phyloP scores from a whole-genome alignment of 2,113 vertebrate genomes.

The Onychorhynchus coronatus region DNA sequence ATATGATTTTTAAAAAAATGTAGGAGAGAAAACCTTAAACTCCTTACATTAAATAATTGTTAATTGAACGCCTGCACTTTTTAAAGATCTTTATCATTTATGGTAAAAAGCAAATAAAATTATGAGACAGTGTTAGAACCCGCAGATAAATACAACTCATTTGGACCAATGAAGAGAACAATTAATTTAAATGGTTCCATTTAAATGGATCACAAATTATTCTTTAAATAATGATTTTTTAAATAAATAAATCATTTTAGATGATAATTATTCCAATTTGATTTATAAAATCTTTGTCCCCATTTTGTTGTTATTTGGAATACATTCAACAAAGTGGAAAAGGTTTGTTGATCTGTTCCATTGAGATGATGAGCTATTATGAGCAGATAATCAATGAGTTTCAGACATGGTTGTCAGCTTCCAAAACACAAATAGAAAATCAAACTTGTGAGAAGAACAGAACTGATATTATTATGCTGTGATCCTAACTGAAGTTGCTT shows the following conservation, averaged over 20 bases:
- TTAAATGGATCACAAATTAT: not conserved
- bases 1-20: not conserved
- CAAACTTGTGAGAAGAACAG: not conserved
- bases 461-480: not conserved
- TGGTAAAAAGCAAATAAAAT: not conserved
- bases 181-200: not conserved
- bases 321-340: not conserved
- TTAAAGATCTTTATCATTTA: not conserved
- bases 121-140: not conserved
- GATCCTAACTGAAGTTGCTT: not conserved
- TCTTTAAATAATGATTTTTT: not conserved
- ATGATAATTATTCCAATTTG: not conserved
- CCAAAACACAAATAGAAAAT: not conserved
- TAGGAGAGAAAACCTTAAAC: not conserved
- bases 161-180: not conserved
- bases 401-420: not conserved
- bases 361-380: not conserved
- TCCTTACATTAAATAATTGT: not conserved
- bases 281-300: not conserved
- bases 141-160: not conserved
- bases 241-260: not conserved
- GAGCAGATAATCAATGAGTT: constrained; percentile 18
- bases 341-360: not conserved
- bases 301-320: not conserved
- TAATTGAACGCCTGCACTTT: not conserved